phyloP scores from a whole-genome alignment of 2,888 invertebrate genomes.

The Oxyteleia sp. region DNA sequence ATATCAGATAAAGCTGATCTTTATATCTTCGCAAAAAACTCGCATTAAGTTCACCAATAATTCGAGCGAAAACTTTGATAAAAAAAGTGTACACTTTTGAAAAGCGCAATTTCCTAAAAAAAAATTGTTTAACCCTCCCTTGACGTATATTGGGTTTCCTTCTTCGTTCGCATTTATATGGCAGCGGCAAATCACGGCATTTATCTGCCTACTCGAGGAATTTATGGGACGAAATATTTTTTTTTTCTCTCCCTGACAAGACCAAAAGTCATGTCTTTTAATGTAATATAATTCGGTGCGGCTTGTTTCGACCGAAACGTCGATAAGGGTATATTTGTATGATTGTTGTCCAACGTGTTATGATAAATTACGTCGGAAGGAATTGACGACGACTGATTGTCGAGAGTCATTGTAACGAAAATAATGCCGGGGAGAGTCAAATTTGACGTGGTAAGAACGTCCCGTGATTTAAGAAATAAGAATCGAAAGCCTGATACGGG shows the following conservation, averaged over 20 bases:
- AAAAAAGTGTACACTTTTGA: no score
- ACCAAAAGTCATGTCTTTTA: conserved; percentile 33
- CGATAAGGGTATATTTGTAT: conserved; percentile 19
- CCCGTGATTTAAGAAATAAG: no score
- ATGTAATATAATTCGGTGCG: conserved; percentile 31
- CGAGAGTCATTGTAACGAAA: conserved; percentile 6
- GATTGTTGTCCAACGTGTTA: conserved; percentile 17
- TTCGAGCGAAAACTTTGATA: no score
- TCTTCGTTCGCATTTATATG: conserved; percentile 30
- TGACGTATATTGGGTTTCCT: conserved; percentile 17
- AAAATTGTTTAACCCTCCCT: conserved; percentile 47
- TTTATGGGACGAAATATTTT: conserved; percentile 27
- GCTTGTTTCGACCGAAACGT: conserved; percentile 17
- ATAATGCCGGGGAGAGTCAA: conserved; percentile 25
- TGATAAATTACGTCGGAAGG: conserved; percentile 3
- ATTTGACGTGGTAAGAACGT: no score
- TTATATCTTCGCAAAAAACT: conserved; percentile 21
- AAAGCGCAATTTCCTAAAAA: no score
- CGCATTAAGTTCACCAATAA: no score
- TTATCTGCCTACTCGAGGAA: conserved; percentile 26
- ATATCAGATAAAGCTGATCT: conserved; percentile 16
- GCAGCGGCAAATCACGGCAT: conserved; percentile 33
- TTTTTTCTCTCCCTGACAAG: conserved; percentile 2
- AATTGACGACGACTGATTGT: conserved; percentile 21
- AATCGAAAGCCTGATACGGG: no score